Evolutionary conservation across 2,113 vertebrate species (phyloP), one percentile per base, ranked within the genome.

Genomic region (Balaeniceps rex): DNA sequence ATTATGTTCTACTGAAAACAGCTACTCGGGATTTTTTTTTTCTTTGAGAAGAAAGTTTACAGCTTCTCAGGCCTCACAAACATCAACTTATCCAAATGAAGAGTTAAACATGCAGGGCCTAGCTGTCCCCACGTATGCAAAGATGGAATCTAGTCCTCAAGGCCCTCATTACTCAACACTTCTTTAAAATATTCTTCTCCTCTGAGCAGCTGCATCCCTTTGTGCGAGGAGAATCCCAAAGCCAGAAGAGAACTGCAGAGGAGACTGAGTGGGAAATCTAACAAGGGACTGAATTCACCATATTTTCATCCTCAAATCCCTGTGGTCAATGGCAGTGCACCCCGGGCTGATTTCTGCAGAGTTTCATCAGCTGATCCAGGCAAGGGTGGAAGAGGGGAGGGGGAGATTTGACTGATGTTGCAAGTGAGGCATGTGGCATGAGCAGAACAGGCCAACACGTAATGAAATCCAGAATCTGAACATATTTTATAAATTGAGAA

Each of bases 401-500:
- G 84, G 82, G 80, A 86, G 90, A 81, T 87, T 31, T 87, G 84
- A 87, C 52, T 72, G 84, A 83, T 90, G 96, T 92, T 97, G 96
- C 93, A 93, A 95, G 72, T 0, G 14, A 95, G 83, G 90, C 94
- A 88, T 93, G 95, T 42, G 38, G 88, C 78, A 71, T 72, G 83
- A 87, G 82, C 8, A 2, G 78, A 68, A 74, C 71, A 94, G 84
- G 92, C 93, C 96, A 95, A 79, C 83, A 70, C 66, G 42, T 97
- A 97, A 97, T 96, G 94, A 97, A 88, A 93, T 83, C 95, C 97
- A 94, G 95, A 92, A 94, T 91, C 88, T 60, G 81, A 95, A 85
- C 96, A 90, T 83, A 87, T 95, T 94, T 94, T 86, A 78, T 88
- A 95, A 91, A 92, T 91, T 47, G 77, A 95, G 94, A 96, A 86